phyloP scores from a whole-genome alignment of 1,140 invertebrate genomes.

The Delia radicum region DNA sequence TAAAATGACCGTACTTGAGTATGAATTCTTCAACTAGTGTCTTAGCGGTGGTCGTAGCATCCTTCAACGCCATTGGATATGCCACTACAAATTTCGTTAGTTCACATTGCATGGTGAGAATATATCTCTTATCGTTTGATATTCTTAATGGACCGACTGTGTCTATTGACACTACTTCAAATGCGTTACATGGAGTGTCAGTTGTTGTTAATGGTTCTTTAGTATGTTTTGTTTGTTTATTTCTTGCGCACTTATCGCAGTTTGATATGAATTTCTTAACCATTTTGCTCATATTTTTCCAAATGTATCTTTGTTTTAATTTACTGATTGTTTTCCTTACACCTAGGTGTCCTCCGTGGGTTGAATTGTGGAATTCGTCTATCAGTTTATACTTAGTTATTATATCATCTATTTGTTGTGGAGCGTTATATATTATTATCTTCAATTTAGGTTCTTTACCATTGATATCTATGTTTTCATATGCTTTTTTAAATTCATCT shows the following conservation, averaged over 20 bases:
- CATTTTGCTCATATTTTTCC: too few relatives aligned
- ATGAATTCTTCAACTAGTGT: slow-evolving; percentile 35
- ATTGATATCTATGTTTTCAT: neutral
- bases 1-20: slow-evolving; percentile 41
- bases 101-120: slow-evolving; percentile 41
- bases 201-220: slow-evolving; percentile 37
- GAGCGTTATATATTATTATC: neutral
- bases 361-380: neutral
- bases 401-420: neutral
- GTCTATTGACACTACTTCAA: slow-evolving; percentile 36
- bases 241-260: slow-evolving; percentile 32
- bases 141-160: slow-evolving; percentile 37
- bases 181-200: slow-evolving; percentile 31
- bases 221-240: slow-evolving; percentile 32
- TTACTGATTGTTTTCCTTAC: too few relatives aligned
- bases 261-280: slow-evolving; percentile 17
- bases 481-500: slow-evolving; percentile 4
- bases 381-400: neutral
- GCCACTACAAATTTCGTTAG: slow-evolving; percentile 36
- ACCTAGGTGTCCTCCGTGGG: too few relatives aligned
- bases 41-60: slow-evolving; percentile 30
- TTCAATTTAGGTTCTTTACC: neutral
- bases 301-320: too few relatives aligned
- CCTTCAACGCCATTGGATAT: slow-evolving; percentile 33
- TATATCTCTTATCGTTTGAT: slow-evolving; percentile 35